Evolutionary conservation across 2,113 vertebrate species (phyloP).

Genomic region (Steatornis caripensis): DNA sequence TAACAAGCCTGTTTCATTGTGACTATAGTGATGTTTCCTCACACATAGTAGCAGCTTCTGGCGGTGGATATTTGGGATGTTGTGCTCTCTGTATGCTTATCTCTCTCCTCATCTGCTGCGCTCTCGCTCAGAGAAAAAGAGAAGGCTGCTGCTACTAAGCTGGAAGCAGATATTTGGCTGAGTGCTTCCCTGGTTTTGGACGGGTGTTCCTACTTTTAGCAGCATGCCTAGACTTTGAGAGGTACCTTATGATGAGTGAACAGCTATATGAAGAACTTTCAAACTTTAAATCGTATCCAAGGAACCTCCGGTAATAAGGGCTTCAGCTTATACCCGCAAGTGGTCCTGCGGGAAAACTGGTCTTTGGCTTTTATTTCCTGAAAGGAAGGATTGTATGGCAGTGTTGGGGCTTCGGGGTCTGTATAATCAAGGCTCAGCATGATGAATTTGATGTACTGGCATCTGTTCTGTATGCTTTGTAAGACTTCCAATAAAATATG

Average conservation of each 20-base stretch:
- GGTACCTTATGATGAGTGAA: conserved; percentile 51
- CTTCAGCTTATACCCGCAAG: conserved; percentile 54
- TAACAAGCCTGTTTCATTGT: background rate
- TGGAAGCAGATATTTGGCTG: background rate
- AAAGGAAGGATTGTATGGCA: conserved; percentile 66
- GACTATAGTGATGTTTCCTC: rapidly evolving
- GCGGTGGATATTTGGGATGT: background rate
- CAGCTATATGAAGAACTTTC: conserved; percentile 40
- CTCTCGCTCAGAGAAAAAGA: background rate
- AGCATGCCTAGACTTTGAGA: conserved; percentile 31
- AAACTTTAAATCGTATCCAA: conserved; percentile 20
- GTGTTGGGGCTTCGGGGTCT: conserved; percentile 22
- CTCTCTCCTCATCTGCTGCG: background rate
- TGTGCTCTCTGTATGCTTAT: rapidly evolving
- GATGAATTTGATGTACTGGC: conserved; percentile 59
- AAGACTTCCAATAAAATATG: conserved; percentile 59
- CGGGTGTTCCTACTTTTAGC: background rate
- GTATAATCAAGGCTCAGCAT: conserved; percentile 42
- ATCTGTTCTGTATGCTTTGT: conserved; percentile 64
- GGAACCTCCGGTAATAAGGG: conserved; percentile 58
- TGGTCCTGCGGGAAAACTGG: conserved; percentile 46
- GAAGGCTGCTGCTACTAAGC: background rate
- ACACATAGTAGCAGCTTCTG: background rate
- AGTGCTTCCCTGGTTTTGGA: conserved; percentile 10
- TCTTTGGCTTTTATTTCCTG: conserved; percentile 64